Evolutionary conservation across 1,140 invertebrate genomes (phyloP), one percentile per base, ranked within the genome.

Genomic region (Thaumatotibia leucotreta): DNA sequence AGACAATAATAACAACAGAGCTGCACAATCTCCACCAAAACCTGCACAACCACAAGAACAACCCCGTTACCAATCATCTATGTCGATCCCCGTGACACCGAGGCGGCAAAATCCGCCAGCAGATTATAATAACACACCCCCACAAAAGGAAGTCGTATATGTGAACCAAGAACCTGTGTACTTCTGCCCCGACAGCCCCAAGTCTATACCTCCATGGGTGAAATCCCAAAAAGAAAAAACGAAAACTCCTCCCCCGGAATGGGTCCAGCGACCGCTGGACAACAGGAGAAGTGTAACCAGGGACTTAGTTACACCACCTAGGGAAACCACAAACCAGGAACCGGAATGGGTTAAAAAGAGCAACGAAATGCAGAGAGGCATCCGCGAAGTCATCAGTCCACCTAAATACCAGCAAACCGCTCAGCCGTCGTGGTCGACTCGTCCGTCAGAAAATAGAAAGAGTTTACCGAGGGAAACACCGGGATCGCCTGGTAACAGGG

Each of bases 191-290:
- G 89, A 91, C 3, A 91, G 86, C 72, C 89, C 89, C 3, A 89
- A 88, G 66, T 79, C 87, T 4, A 82, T 91, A 50, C 84, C 90
- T 32, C 84, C 87, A 4, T 92, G 86, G 86, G 89, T 88, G n/a
- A 90, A 88, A 72, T 80, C 85, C 49, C 87, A 91, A 58, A 91
- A 88, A 67, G 83, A 89, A 70, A 92, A 91, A 74, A 91, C 89
- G 4, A 86, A 91, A 73, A 88, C 86, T 45, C 89, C 88, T 20
- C 89, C 87, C 14, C 91, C 91, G n/a, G 82, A 70, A 22, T 92
- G 91, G 91, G 87, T 84, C 63, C 88, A 89, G 67, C 83, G 77
- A 63, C 83, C 88, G 0, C 73, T 89, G n/a, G 89, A 91, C 63
- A 77, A 77, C 20, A 80, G 82, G 45, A 85, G 79, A 73, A 89